Evolutionary conservation across 2,888 invertebrate species (phyloP).

Genomic region (Cryptocheilus praepositus): DNA sequence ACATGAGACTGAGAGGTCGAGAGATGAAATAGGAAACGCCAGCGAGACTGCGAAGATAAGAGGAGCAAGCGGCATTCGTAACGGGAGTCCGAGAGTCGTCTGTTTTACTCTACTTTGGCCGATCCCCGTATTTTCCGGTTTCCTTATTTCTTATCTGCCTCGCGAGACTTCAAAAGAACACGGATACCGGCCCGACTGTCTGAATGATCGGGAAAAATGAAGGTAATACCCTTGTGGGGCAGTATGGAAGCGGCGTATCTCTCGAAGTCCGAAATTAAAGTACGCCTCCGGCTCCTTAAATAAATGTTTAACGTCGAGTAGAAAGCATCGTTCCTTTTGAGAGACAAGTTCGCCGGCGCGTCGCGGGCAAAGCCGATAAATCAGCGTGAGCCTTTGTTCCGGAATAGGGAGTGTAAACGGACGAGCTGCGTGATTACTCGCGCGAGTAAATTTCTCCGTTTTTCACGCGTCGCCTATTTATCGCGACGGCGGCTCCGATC

Average conservation of each 20-base stretch:
- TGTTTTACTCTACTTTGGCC: conserved; percentile 5
- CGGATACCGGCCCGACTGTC: conserved; percentile 6
- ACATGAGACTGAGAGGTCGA: not conserved
- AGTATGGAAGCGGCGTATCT: conserved; percentile 5
- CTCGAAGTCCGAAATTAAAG: not conserved
- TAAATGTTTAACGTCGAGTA: not conserved
- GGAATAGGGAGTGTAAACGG: not conserved
- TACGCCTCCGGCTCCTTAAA: no score
- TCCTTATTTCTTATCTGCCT: conserved; percentile 10
- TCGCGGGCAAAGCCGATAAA: no score
- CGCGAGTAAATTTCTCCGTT: conserved; percentile 1
- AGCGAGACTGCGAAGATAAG: conserved; percentile 22
- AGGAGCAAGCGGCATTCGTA: conserved; percentile 1
- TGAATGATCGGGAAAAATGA: conserved; percentile 9
- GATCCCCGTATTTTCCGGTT: conserved; percentile 8
- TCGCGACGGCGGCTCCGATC: not conserved
- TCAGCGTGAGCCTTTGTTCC: no score
- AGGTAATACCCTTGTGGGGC: conserved; percentile 6
- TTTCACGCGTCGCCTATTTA: not conserved
- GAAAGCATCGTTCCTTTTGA: not conserved
- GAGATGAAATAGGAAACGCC: conserved; percentile 35
- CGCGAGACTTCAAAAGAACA: conserved; percentile 9
- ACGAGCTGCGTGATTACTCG: not conserved
- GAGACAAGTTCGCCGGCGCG: no score
- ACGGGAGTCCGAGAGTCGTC: not conserved